Conservation (phyloP, 2,888 invertebrate genomes). For the Hirtodrosophila cameraria region DNA sequence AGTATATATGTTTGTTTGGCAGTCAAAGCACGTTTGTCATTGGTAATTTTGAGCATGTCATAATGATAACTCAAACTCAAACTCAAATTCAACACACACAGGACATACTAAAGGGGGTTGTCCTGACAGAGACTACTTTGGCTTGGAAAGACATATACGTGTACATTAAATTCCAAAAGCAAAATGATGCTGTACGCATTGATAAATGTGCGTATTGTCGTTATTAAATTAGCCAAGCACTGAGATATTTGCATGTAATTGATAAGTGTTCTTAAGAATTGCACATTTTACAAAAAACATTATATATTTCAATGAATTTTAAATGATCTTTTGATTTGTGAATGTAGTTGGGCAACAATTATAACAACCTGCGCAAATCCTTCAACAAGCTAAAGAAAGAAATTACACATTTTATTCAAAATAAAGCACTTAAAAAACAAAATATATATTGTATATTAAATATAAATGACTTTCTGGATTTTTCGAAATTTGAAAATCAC, state of each 20-base stretch:
- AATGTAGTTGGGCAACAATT: too few relatives aligned
- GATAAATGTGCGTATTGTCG: conserved; percentile 43
- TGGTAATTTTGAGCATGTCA: conserved; percentile 80
- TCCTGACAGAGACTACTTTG: conserved; percentile 13
- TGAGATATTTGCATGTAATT: conserved; percentile 45
- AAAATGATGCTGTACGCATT: conserved; percentile 15
- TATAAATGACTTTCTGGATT: too few relatives aligned
- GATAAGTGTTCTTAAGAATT: conserved; percentile 16
- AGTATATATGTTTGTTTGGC: conserved; percentile 30
- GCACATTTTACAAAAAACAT: too few relatives aligned
- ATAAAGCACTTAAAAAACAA: too few relatives aligned
- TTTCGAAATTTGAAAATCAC: too few relatives aligned
- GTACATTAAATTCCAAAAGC: neutral
- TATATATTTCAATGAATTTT: too few relatives aligned
- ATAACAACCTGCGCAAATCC: too few relatives aligned
- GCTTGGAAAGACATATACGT: neutral
- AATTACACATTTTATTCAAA: too few relatives aligned
- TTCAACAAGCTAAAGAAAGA: too few relatives aligned
- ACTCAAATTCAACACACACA: conserved; percentile 30
- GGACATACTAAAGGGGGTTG: neutral
- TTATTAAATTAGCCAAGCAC: conserved; percentile 55
- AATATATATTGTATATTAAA: too few relatives aligned
- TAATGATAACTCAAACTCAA: conserved; percentile 74
- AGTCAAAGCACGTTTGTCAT: conserved; percentile 75
- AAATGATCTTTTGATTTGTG: too few relatives aligned